Base-by-base conservation (phyloP, 2,797 vertebrate species). In the Gadopsis marmoratus region DNA sequence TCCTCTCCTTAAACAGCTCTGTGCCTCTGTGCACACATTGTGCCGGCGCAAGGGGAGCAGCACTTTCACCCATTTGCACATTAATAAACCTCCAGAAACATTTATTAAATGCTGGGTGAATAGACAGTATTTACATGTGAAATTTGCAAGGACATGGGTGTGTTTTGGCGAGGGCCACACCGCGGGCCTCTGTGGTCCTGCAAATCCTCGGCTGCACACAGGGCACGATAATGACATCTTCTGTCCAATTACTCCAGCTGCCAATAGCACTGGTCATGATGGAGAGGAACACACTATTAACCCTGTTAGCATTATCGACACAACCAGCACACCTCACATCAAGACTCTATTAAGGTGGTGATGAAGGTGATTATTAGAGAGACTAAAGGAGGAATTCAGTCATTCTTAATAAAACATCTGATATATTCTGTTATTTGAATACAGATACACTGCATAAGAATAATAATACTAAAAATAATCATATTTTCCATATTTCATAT, bases 1-100 rank as follows among this genome's bases (percentile, higher is more conserved):
- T 94, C 91, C 92, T 92, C 91, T 91, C 91, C 93, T 95, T 95
- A 95, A 95, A 95, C 94, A 95, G 94, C 95, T 94, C 92, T 93
- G 95, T 89, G 94, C 94, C 94, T 94, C 94, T 94, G 94, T 90
- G 93, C 94, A 89, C 87, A 91, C 76, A 77, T 86, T 88, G 89
- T 81, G 87, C 74, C 21, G 83, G 88, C 50, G 77, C 60, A 68
- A 83, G 82, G 86, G 88, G 81, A 81, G 89, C 84, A 73, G 86
- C 62, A 76, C 87, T 92, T 86, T 87, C 89, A 86, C 89, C 93
- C 86, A 95, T 95, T 95, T 93, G 92, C 93, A 94, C 94, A 95
- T 94, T 94, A 95, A 95, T 95, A 95, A 95, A 95, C 93, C 92
- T 92, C 77, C 87, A 90, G 90, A 90, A 93, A 95, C 92, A 90